phyloP scores from a whole-genome alignment of 2,888 invertebrate species.

The Tetrapedia diversipes region DNA sequence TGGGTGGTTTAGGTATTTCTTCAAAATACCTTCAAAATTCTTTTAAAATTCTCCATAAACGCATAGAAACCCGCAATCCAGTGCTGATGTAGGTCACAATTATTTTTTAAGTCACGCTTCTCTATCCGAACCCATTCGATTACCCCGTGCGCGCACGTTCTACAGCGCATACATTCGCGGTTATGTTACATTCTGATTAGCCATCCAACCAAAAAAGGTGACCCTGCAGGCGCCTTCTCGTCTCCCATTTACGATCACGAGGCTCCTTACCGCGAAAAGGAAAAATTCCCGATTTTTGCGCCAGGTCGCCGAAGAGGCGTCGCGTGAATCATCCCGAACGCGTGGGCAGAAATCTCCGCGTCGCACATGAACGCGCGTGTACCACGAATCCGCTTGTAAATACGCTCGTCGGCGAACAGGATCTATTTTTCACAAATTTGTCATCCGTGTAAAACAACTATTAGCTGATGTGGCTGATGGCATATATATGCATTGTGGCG shows the following conservation, averaged over 20 bases:
- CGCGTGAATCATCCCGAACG: conserved; percentile 67
- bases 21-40: too few species aligned
- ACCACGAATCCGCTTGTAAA: conserved; percentile 20
- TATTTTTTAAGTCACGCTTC: too few species aligned
- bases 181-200: conserved; percentile 14
- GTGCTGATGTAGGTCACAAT: too few species aligned
- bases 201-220: neutral
- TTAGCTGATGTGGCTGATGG: conserved; percentile 77
- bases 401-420: conserved; percentile 42
- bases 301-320: conserved; percentile 63
- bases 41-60: too few species aligned
- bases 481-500: too few species aligned
- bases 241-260: conserved; percentile 15
- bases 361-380: conserved; percentile 34
- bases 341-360: conserved; percentile 63
- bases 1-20: too few species aligned
- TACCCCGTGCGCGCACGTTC: neutral
- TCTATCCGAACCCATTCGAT: too few species aligned
- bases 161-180: neutral
- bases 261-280: too few species aligned
- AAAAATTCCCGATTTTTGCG: conserved; percentile 42
- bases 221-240: conserved; percentile 12
- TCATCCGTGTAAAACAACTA: conserved; percentile 77
- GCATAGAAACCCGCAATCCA: too few species aligned
- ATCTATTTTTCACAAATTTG: conserved; percentile 72